These are phyloP conservation scores for Gila orcuttii DNA, from an alignment of 2,113 vertebrate species.

Conservation along the genomic window DNA sequence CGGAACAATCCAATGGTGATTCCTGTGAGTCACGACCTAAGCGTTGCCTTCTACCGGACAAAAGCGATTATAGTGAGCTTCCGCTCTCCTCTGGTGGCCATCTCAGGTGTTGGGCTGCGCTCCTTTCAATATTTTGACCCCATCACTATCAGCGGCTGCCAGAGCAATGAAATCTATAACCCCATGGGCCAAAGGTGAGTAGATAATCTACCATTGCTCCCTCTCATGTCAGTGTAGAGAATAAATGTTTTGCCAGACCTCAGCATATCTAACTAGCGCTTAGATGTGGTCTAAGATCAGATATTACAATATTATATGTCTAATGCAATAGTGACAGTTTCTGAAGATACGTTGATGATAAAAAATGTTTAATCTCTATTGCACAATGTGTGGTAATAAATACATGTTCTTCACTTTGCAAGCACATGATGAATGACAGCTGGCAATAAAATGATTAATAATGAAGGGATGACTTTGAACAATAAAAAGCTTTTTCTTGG, in stretches of 20 bases:
- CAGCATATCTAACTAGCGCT: background rate
- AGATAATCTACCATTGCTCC: background rate
- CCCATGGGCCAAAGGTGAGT: conserved; percentile 93
- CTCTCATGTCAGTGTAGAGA: background rate
- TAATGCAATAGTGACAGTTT: background rate
- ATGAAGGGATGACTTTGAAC: background rate
- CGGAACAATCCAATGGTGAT: conserved; percentile 96
- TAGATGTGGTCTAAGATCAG: background rate
- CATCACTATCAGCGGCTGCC: conserved; percentile 96
- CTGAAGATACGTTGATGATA: background rate
- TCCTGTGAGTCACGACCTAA: conserved; percentile 97
- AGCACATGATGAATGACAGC: background rate
- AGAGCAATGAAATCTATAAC: conserved; percentile 97
- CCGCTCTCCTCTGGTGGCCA: conserved; percentile 87
- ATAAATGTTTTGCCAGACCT: background rate
- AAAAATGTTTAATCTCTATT: background rate
- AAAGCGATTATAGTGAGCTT: conserved; percentile 92
- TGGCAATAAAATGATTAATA: background rate
- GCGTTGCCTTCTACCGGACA: conserved; percentile 95
- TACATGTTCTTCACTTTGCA: background rate
- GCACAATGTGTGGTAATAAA: background rate
- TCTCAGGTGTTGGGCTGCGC: conserved; percentile 95
- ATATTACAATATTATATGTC: background rate
- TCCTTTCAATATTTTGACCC: conserved; percentile 99
- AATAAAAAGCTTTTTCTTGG: background rate